Evolutionary conservation across 2,113 vertebrate genomes (phyloP).

Genomic region (Turnix velox): DNA sequence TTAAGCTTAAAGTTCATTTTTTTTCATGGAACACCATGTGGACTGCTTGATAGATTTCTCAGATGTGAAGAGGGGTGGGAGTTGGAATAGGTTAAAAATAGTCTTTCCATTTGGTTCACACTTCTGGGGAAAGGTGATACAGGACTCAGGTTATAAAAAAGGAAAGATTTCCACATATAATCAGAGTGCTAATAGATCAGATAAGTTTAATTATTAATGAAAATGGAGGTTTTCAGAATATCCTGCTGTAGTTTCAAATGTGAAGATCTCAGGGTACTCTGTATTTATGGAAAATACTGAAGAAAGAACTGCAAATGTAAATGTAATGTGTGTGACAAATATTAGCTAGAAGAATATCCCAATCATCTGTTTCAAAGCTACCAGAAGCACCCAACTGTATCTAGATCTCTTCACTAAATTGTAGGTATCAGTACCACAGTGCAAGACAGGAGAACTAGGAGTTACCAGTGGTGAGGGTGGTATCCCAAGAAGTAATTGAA

Average conservation of each 20-base stretch:
- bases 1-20: not conserved
- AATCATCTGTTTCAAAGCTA: not conserved
- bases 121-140: not conserved
- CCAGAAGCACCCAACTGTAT: not conserved
- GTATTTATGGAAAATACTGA: not conserved
- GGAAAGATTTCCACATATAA: not conserved
- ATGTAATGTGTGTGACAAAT: not conserved
- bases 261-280: not conserved
- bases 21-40: not conserved
- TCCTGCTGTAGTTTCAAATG: not conserved
- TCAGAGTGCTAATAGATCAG: not conserved
- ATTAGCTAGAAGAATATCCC: not conserved
- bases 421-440: not conserved
- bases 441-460: not conserved
- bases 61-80: not conserved
- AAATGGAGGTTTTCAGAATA: not conserved
- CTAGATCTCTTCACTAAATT: not conserved
- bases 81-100: not conserved
- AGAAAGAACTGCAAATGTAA: not conserved
- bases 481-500: not conserved
- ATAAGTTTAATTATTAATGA: not conserved
- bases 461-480: not conserved
- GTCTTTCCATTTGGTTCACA: not conserved
- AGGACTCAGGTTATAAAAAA: not conserved
- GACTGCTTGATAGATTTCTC: slow-evolving; percentile 12